These are phyloP conservation scores for Epizoanthus rinbou DNA, from an alignment of 92 coral and sea anemone species.

Conservation along the genomic window DNA sequence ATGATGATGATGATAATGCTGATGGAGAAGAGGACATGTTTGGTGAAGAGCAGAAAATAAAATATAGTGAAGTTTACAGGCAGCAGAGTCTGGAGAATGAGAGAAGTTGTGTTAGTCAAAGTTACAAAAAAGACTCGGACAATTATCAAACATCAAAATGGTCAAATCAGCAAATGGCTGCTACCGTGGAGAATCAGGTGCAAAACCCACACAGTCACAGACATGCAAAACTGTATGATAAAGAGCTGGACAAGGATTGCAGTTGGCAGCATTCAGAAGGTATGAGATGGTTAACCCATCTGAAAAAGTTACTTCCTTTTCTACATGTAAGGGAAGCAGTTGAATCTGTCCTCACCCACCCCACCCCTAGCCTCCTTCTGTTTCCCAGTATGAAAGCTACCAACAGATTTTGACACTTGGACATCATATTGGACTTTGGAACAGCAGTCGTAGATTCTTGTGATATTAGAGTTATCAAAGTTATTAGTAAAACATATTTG, in stretches of 20 bases:
- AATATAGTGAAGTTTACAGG: constrained; percentile 12
- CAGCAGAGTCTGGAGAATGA: neutral
- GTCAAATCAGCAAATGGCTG: constrained; percentile 13
- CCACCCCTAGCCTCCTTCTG: no score
- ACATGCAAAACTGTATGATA: neutral
- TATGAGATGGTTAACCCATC: neutral
- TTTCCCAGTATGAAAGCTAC: no score
- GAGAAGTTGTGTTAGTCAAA: neutral
- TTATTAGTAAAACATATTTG: no score
- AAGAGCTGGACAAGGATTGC: neutral
- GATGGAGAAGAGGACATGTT: constrained; percentile 2
- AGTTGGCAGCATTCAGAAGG: constrained; percentile 32
- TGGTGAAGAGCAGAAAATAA: constrained; percentile 5
- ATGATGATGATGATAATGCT: constrained; percentile 54
- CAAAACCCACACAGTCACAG: neutral
- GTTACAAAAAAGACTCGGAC: neutral
- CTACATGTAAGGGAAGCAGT: no score
- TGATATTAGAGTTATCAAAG: no score
- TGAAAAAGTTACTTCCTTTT: no score
- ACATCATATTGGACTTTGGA: no score
- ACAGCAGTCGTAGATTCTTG: no score
- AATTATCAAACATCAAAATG: neutral
- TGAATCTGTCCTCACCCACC: no score
- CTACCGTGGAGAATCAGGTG: neutral
- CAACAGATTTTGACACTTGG: no score